phyloP scores from a whole-genome alignment of 2,797 vertebrate species.

The Hydrophis major region DNA sequence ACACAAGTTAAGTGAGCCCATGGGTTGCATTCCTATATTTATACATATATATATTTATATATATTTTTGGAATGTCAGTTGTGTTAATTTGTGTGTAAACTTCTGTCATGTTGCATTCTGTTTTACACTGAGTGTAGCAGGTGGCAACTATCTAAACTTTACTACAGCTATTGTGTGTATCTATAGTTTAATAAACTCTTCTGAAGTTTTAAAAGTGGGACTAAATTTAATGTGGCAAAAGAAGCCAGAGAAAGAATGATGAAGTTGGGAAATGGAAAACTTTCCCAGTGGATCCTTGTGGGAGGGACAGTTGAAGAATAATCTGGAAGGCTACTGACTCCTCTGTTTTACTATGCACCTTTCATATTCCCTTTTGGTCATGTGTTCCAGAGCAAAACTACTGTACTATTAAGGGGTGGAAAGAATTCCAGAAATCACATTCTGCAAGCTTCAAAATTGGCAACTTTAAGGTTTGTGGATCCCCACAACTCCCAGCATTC shows the following conservation, averaged over 20 bases:
- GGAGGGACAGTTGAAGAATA: background rate
- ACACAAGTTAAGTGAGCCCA: background rate
- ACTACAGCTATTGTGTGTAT: background rate
- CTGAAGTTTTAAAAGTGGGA: background rate
- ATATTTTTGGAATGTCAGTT: background rate
- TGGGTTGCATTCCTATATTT: background rate
- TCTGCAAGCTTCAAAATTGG: background rate
- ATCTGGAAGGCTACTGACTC: background rate
- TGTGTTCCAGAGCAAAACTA: background rate
- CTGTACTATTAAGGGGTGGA: background rate
- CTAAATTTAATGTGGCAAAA: background rate
- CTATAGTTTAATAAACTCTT: background rate
- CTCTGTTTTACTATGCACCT: background rate
- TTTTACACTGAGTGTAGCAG: background rate
- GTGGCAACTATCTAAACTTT: background rate
- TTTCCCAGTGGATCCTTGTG: background rate
- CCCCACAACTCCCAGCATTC: background rate
- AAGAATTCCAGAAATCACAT: background rate
- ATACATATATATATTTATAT: no score
- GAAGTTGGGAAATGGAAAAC: background rate
- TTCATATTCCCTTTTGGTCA: background rate
- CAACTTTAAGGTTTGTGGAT: background rate
- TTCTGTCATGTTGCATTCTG: background rate
- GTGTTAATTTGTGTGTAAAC: background rate
- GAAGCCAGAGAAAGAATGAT: background rate